A percentile compares a stretch with the other conserved stretches of the same genome.
These are phyloP conservation scores for Acronicta aceris DNA, from an alignment of 2,888 invertebrate genomes.

Conservation along the genomic window DNA sequence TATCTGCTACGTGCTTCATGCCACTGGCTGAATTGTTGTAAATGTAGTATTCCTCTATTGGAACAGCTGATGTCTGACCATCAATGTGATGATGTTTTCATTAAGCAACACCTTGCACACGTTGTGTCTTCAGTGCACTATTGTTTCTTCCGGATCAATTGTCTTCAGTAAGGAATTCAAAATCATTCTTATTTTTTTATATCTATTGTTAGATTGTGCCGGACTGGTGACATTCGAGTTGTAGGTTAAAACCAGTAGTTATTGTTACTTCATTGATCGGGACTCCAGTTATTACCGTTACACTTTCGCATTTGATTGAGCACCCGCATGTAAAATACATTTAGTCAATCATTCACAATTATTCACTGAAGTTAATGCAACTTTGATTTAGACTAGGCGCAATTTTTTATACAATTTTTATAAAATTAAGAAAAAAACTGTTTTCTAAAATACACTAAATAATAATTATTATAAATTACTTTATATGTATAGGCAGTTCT, in stretches of 20 bases:
- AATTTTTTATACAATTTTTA: background rate
- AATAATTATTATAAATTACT: background rate
- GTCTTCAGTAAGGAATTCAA: background rate
- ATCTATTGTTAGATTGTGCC: background rate
- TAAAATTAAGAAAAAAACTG: no score
- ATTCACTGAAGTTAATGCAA: slow-evolving; percentile 1
- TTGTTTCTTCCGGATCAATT: background rate
- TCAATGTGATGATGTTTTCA: no score
- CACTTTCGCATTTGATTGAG: background rate
- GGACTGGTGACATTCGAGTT: no score
- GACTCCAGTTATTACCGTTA: background rate
- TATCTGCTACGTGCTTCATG: no score
- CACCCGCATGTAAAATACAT: background rate
- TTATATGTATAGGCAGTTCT: background rate
- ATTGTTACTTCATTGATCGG: background rate
- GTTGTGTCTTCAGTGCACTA: background rate
- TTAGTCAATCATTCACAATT: background rate
- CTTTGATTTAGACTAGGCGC: slow-evolving; percentile 15
- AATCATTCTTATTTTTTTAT: background rate
- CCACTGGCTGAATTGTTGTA: no score
- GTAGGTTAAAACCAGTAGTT: background rate
- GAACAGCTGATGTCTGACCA: no score
- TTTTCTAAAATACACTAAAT: no score
- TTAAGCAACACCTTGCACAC: no score
- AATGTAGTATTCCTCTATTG: no score